Conservation (phyloP, 2,797 vertebrate genomes). For the Tolypeutes matacus region DNA sequence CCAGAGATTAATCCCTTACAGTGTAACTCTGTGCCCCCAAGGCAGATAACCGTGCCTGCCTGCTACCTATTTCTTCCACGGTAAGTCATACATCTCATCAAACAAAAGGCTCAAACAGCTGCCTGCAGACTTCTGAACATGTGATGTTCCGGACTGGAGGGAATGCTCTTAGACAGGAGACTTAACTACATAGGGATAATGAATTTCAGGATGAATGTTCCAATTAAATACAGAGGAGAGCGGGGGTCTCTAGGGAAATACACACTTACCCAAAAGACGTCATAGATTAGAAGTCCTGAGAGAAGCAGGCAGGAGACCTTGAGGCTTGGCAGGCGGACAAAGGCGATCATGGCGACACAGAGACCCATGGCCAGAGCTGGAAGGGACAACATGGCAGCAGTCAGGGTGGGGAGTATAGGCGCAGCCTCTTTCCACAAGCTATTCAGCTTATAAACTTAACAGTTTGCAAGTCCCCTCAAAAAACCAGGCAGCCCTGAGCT, state of each 20-base stretch:
- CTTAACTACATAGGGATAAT: not conserved
- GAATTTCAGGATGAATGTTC: not conserved
- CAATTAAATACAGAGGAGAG: constrained; percentile 48
- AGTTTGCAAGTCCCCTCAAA: too few relatives aligned
- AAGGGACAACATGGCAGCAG: constrained; percentile 50
- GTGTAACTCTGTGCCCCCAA: not conserved
- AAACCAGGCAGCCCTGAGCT: not conserved
- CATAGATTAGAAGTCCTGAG: constrained; percentile 98
- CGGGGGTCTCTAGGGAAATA: constrained; percentile 56
- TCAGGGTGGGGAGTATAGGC: not conserved
- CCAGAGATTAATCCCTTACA: not conserved
- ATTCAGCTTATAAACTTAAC: not conserved
- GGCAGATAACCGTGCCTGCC: not conserved
- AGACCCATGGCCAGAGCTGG: constrained; percentile 98
- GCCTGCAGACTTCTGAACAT: not conserved
- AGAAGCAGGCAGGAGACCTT: constrained; percentile 99
- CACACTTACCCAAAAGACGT: constrained; percentile 98
- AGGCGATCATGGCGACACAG: constrained; percentile 99
- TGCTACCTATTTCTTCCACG: not conserved
- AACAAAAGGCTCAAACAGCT: not conserved
- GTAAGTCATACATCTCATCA: not conserved
- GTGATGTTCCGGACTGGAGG: not conserved
- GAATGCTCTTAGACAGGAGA: not conserved
- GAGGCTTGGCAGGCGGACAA: constrained; percentile 98
- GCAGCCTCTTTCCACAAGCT: not conserved